Conservation (phyloP, 1,140 invertebrate genomes). For the Hestina assimilis region DNA sequence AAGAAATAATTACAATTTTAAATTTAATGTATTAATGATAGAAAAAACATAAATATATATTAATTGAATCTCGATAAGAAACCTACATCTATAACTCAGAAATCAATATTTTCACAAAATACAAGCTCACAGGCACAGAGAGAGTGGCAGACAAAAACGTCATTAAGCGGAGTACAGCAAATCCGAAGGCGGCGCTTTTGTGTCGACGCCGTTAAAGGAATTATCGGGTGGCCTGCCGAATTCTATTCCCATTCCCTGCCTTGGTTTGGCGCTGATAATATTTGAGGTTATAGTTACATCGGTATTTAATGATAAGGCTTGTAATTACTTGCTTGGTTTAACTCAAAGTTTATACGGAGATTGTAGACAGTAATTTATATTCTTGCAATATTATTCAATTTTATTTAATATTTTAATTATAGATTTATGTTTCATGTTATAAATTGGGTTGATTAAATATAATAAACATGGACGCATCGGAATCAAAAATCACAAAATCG, state of each 20-base stretch:
- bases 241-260: constrained; percentile 36
- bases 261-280: constrained; percentile 12
- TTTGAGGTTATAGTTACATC: constrained; percentile 10
- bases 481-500: too few relatives aligned
- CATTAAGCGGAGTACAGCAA: constrained; percentile 52
- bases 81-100: not conserved
- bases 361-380: too few relatives aligned
- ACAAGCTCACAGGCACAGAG: constrained; percentile 39
- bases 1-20: too few relatives aligned
- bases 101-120: constrained; percentile 55
- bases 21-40: too few relatives aligned
- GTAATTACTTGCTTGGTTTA: not conserved
- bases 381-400: too few relatives aligned
- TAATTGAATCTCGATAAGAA: too few relatives aligned
- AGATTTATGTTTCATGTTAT: too few relatives aligned
- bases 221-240: constrained; percentile 46
- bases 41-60: too few relatives aligned
- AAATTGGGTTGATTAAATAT: too few relatives aligned
- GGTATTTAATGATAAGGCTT: constrained; percentile 2
- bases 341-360: not conserved
- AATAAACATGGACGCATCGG: too few relatives aligned
- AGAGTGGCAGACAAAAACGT: constrained; percentile 52
- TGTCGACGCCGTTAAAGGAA: constrained; percentile 45
- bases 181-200: constrained; percentile 43
- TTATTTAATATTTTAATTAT: too few relatives aligned